Evolutionary conservation across 2,888 invertebrate species (phyloP), one percentile per base, ranked within the genome.

Genomic region (Dascillus cervinus): DNA sequence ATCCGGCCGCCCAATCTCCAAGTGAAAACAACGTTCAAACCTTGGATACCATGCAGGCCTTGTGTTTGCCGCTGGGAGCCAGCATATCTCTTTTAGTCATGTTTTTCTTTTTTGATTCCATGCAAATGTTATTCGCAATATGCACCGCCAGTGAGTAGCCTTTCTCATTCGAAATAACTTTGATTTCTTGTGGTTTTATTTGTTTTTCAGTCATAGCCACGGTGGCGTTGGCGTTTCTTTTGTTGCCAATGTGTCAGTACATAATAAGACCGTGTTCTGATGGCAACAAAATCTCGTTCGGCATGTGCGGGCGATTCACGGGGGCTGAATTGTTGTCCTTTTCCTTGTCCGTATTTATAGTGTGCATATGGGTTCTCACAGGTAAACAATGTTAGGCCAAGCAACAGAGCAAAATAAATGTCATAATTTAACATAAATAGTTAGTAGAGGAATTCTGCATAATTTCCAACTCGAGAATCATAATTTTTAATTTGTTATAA

Each of bases 81-180:
- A 95, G 95, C 43, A 82, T 94, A 52, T 95, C 95, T 39, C 74
- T 96, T 44, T 80, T 96, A 40, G 82, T 96, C 56, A 96, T 96
- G 95, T 96, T 96, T 69, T 94, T 96, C 75, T 96, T 95, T 71
- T 96, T 96, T 62, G 96, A 96, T 70, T 95, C 95, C 34, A 92
- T 96, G 86, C 96, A 96, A 71, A 88, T 89, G 74, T 79, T 83
- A 52, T 94, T 84, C 72, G 94, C 88, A 44, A 90, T 95, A 55
- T 95, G 94, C 64, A 96, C 96, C 55, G 95, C 96, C 59, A 90
- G 95, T 95, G 67, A 82, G 84, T 77, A 21, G 9, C 3, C 11
- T 23, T 35, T 24, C 17, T 13, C 22, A n/a, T 23, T 28, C 5
- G 14, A 32, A 31, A 26, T 50, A 26, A 32, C 30, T 25, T 23